Base-by-base conservation (phyloP, 1,140 invertebrate genomes). In the Ceratoteleas bidentatus region DNA sequence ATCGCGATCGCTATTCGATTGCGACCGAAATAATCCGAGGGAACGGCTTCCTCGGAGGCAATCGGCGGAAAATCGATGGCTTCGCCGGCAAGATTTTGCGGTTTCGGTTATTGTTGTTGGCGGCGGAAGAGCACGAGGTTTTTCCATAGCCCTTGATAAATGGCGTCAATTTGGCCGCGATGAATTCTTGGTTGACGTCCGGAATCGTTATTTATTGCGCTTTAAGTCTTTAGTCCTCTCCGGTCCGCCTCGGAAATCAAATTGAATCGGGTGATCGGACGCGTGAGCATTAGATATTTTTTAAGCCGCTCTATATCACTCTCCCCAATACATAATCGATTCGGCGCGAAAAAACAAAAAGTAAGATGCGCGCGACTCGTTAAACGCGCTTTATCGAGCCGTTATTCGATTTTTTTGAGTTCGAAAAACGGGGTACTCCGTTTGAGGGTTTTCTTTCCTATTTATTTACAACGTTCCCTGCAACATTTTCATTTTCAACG, bases 171-270 rank as follows among this genome's bases (percentile, higher is more conserved):
- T 88, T 86, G 81, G 82, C 84, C 82, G 65, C 84, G 85, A 85
- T 84, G 85, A 89, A 89, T 89, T 89, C 86, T 86, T 86, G 60
- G 85, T 86, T 88, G 87, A 89, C 85, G 85, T 87, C 77, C 78
- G 68, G 83, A 85, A 89, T 88, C 85, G 87, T 88, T 89, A 87
- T 89, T 89, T 87, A 89, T 87, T 86, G 81, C 87, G 79, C 72
- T 81, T 82, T 85, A 87, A 84, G 74, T 88, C 85, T 64, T 76
- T 73, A 81, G 78, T 80, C 83, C 85, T 50, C 68, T 62, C 65
- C 84, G 81, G 68, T 70, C 45, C 64, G 64, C 74, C 64, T 40
- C 56, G 81, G 47, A 72, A 87, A 87, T 73, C 82, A 86, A 87
- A 87, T 87, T 84, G 80, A 84, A 86, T 85, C 80, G 66, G 78